A percentile compares a stretch with the other conserved stretches of the same genome.
Conservation (phyloP, 2,888 invertebrate genomes). For the Craniophora ligustri region DNA sequence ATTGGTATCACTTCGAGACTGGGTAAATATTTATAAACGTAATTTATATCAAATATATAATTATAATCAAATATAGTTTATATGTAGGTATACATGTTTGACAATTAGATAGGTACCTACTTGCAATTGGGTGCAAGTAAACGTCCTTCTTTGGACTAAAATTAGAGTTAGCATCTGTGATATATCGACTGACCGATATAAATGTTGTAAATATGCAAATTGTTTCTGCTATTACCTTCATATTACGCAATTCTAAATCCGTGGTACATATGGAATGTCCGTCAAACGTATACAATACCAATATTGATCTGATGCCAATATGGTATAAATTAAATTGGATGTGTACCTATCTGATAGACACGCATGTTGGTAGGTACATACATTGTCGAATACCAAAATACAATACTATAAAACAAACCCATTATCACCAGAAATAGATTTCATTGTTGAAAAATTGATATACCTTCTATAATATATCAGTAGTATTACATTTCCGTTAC, state of each 20-base stretch:
- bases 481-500: too few relatives aligned
- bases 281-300: constrained; percentile 15
- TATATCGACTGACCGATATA: neutral
- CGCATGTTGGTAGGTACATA: constrained; percentile 5
- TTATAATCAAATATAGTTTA: too few relatives aligned
- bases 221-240: constrained; percentile 17
- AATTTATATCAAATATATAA: neutral
- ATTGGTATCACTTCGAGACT: constrained; percentile 17
- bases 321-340: constrained; percentile 36
- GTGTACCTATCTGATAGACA: constrained; percentile 25
- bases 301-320: constrained; percentile 42
- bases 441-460: too few relatives aligned
- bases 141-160: neutral
- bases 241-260: constrained; percentile 22
- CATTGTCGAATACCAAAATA: constrained; percentile 1
- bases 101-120: too few relatives aligned
- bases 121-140: too few relatives aligned
- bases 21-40: constrained; percentile 4
- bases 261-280: constrained; percentile 14
- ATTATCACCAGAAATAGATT: too few relatives aligned
- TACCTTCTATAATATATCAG: too few relatives aligned
- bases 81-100: too few relatives aligned
- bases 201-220: neutral
- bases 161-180: neutral
- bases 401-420: constrained; percentile 10